Evolutionary conservation across 2,797 vertebrate species (phyloP).

Genomic region (Coregonus ussuriensis): DNA sequence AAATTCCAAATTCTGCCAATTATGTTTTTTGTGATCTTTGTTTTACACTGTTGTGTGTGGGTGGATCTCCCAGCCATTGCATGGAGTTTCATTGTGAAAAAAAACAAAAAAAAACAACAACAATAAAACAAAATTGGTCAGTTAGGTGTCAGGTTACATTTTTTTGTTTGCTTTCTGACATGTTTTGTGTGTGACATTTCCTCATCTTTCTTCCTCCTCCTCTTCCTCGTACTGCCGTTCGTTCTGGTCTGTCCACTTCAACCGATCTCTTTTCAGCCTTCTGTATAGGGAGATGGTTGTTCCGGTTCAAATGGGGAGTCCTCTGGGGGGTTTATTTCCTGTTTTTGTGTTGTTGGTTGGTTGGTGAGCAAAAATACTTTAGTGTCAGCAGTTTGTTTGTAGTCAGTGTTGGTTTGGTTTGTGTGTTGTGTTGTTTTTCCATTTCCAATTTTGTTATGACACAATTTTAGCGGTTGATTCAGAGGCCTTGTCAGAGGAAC

Average conservation of each 20-base stretch:
- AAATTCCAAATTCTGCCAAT: constrained; percentile 41
- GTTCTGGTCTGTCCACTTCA: constrained; percentile 65
- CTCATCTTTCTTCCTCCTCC: constrained; percentile 57
- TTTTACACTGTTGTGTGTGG: constrained; percentile 22
- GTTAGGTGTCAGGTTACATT: constrained; percentile 69
- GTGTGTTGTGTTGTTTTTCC: constrained; percentile 31
- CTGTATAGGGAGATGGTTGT: constrained; percentile 35
- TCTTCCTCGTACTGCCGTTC: constrained; percentile 40
- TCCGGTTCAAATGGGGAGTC: constrained; percentile 61
- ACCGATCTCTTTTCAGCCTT: constrained; percentile 63
- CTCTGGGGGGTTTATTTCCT: constrained; percentile 53
- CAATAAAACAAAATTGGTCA: constrained; percentile 63
- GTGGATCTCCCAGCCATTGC: constrained; percentile 73
- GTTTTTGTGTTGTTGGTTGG: constrained; percentile 64
- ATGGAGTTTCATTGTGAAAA: constrained; percentile 74
- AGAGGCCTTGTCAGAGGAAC: constrained; percentile 93
- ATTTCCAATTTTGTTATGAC: constrained; percentile 72
- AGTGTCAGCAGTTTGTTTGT: constrained; percentile 72
- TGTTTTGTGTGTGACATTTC: constrained; percentile 58
- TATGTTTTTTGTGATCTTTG: constrained; percentile 26
- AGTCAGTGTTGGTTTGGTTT: constrained; percentile 49
- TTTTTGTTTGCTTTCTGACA: constrained; percentile 60
- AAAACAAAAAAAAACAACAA: constrained; percentile 41
- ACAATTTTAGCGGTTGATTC: constrained; percentile 75
- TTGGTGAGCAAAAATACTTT: constrained; percentile 66